A percentile compares a stretch with the other conserved stretches of the same genome.
Conservation (phyloP, 2,797 vertebrate genomes). For the Petrocephalus schoutedeni region DNA sequence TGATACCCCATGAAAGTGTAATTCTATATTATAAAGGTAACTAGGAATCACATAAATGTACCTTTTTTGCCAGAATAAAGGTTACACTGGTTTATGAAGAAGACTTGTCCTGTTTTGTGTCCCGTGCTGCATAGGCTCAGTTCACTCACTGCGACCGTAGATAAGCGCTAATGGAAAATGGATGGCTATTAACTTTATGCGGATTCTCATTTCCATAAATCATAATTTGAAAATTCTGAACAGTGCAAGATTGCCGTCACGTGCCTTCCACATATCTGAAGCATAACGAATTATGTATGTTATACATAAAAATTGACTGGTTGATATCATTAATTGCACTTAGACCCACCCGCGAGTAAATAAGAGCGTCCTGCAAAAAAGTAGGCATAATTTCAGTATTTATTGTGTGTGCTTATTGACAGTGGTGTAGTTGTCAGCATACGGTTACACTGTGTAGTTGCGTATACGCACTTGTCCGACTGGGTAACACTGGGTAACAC, state of each 20-base stretch:
- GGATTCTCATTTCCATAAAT: background rate
- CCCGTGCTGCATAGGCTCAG: background rate
- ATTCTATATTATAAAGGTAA: background rate
- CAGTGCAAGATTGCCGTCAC: background rate
- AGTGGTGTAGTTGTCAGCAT: too few relatives aligned
- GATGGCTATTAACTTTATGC: background rate
- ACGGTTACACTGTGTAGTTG: too few relatives aligned
- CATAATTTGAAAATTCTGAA: background rate
- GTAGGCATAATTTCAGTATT: too few relatives aligned
- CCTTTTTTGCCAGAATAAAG: conserved; percentile 9
- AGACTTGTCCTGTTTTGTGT: background rate
- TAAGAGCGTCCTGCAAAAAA: background rate
- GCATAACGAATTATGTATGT: background rate
- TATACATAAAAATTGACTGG: background rate
- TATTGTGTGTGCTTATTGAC: background rate
- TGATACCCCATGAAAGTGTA: background rate
- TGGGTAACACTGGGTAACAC: too few relatives aligned
- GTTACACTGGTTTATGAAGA: background rate
- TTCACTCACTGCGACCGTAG: background rate
- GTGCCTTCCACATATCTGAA: background rate
- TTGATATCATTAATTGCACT: background rate
- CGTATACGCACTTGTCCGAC: too few relatives aligned
- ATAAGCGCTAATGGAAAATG: background rate
- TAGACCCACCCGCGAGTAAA: background rate
- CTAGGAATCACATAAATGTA: conserved; percentile 4